phyloP scores from a whole-genome alignment of 2,113 vertebrate genomes.

The Trogon melanurus region DNA sequence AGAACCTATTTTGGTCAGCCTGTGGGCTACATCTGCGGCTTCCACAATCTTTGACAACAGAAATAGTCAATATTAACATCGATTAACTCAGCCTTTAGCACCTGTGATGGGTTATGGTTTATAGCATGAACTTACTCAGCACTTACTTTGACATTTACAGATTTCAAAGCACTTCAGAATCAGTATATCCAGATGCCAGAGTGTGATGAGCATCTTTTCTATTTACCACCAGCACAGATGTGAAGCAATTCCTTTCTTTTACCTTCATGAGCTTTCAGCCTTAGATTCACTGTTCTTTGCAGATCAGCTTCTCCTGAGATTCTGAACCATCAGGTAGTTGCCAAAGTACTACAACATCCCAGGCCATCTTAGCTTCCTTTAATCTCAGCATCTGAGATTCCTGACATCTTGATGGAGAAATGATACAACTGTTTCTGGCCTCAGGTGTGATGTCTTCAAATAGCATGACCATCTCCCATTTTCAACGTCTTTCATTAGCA shows the following conservation, averaged over 20 bases:
- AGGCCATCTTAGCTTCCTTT: background rate
- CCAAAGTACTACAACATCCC: background rate
- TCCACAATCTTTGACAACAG: background rate
- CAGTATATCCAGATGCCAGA: background rate
- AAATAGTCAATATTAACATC: background rate
- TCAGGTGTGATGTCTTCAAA: background rate
- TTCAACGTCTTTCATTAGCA: background rate
- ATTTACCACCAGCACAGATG: background rate
- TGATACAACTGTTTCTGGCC: background rate
- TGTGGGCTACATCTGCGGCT: background rate
- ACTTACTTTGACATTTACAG: background rate
- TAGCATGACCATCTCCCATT: background rate
- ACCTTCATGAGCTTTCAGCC: background rate
- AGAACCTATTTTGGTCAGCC: background rate
- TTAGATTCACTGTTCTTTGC: background rate
- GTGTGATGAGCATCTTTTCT: background rate
- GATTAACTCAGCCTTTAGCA: background rate
- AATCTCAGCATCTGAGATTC: background rate
- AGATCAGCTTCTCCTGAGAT: background rate
- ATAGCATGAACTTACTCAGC: background rate
- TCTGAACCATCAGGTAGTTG: background rate
- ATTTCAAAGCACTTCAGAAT: background rate
- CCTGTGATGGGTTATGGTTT: background rate
- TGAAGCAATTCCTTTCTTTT: background rate
- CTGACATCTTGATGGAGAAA: background rate